A percentile compares a stretch with the other conserved stretches of the same genome.
Conservation (phyloP, 2,888 invertebrate species). For the Phania funesta region DNA sequence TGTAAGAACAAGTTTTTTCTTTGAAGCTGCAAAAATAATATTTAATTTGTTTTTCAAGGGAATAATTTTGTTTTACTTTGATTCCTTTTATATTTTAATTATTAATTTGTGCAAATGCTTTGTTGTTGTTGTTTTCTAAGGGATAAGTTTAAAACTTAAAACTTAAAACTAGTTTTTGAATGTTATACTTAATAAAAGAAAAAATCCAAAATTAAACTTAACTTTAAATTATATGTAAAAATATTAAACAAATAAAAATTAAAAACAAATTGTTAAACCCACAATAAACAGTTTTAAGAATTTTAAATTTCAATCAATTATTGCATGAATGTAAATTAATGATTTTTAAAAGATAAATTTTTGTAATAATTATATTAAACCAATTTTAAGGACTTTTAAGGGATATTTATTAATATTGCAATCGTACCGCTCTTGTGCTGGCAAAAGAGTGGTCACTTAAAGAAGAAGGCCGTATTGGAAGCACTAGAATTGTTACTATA, state of each 20-base stretch:
- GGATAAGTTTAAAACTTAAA: slow-evolving; percentile 53
- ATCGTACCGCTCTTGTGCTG: slow-evolving; percentile 58
- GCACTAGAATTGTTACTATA: slow-evolving; percentile 37
- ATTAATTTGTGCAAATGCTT: slow-evolving; percentile 60
- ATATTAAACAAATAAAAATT: slow-evolving; percentile 46
- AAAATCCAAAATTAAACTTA: slow-evolving; percentile 60
- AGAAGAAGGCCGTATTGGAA: slow-evolving; percentile 30
- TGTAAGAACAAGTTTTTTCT: neutral
- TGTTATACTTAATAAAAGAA: slow-evolving; percentile 32
- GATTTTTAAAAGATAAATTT: neutral
- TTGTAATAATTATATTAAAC: slow-evolving; percentile 6
- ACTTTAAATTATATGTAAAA: slow-evolving; percentile 56
- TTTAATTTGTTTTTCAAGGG: slow-evolving; percentile 22
- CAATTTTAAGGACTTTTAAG: neutral
- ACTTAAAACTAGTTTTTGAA: slow-evolving; percentile 34
- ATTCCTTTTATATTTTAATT: slow-evolving; percentile 37
- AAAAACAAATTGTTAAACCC: slow-evolving; percentile 56
- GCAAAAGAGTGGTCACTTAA: slow-evolving; percentile 5
- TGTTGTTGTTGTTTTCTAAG: slow-evolving; percentile 19
- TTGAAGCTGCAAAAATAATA: slow-evolving; percentile 52
- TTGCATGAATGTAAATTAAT: slow-evolving; percentile 55
- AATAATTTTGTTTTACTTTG: slow-evolving; percentile 44
- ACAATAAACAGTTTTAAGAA: slow-evolving; percentile 38
- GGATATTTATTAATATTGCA: slow-evolving; percentile 53
- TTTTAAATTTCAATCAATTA: slow-evolving; percentile 36